Evolutionary conservation across 2,888 invertebrate genomes (phyloP).

Genomic region (Pristionchus japonicus): DNA sequence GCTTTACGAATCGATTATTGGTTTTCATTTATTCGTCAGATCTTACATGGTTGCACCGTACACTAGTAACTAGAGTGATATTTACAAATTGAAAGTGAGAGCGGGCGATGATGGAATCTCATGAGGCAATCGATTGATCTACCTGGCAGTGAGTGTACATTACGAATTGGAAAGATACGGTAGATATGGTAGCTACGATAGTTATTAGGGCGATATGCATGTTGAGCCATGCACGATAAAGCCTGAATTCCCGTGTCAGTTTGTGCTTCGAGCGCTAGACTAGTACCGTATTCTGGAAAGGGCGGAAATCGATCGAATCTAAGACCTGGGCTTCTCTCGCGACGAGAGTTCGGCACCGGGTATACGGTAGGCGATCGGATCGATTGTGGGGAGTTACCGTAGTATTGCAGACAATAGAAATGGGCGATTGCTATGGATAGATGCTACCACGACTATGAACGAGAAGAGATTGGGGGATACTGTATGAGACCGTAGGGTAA

Average conservation of each 20-base stretch:
- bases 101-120: background rate
- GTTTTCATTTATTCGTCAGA: conserved; percentile 27
- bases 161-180: background rate
- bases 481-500: conserved; percentile 26
- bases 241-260: conserved; percentile 29
- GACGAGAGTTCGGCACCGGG: background rate
- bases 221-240: background rate
- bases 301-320: background rate
- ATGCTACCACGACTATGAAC: conserved; percentile 24
- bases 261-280: conserved; percentile 37
- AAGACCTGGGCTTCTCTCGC: background rate
- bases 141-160: conserved; percentile 23
- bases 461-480: conserved; percentile 23
- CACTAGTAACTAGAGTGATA: background rate
- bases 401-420: conserved; percentile 8
- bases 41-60: conserved; percentile 35
- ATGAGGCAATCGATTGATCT: background rate
- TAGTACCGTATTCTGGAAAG: conserved; percentile 31
- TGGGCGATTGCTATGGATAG: conserved; percentile 19
- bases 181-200: background rate
- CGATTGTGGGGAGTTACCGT: conserved; percentile 23
- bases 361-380: conserved; percentile 12
- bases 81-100: conserved; percentile 21
- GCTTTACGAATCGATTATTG: background rate
- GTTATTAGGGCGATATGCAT: conserved; percentile 34